Conservation (phyloP, 2,797 vertebrate species). For the Cygnus olor region DNA sequence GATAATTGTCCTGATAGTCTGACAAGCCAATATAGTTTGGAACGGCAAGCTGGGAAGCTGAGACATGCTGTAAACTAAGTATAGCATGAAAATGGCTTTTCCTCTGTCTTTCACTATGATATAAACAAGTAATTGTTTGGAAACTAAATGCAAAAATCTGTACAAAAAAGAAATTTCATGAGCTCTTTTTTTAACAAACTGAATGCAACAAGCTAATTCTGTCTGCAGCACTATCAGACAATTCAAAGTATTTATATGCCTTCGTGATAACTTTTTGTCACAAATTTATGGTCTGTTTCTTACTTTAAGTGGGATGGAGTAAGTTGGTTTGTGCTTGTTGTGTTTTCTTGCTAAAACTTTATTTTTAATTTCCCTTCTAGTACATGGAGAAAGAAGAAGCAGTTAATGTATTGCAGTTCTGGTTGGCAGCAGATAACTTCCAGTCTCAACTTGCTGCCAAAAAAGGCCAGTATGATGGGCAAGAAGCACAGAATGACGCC, state of each 20-base stretch:
- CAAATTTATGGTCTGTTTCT: neutral
- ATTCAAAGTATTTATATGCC: neutral
- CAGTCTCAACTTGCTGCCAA: conserved; percentile 97
- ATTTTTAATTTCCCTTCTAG: conserved; percentile 74
- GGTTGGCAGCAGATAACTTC: conserved; percentile 98
- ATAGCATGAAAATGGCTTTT: neutral
- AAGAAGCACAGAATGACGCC: conserved; percentile 98
- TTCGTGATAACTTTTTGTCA: neutral
- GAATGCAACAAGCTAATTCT: neutral
- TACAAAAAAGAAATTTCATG: neutral
- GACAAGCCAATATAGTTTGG: neutral
- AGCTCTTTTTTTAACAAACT: neutral
- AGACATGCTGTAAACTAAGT: neutral
- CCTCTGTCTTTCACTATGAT: neutral
- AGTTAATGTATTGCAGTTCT: conserved; percentile 96
- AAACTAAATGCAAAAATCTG: neutral
- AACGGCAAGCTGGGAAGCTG: neutral
- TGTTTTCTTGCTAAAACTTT: neutral
- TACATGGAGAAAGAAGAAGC: conserved; percentile 99
- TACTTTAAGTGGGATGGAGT: neutral
- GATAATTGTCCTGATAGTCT: neutral
- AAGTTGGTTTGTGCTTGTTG: neutral
- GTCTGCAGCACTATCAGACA: neutral
- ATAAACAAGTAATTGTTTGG: neutral
- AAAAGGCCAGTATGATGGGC: conserved; percentile 97